These are phyloP conservation scores for Holcopasites calliopsidis DNA, from an alignment of 1,140 invertebrate genomes.

Conservation along the genomic window DNA sequence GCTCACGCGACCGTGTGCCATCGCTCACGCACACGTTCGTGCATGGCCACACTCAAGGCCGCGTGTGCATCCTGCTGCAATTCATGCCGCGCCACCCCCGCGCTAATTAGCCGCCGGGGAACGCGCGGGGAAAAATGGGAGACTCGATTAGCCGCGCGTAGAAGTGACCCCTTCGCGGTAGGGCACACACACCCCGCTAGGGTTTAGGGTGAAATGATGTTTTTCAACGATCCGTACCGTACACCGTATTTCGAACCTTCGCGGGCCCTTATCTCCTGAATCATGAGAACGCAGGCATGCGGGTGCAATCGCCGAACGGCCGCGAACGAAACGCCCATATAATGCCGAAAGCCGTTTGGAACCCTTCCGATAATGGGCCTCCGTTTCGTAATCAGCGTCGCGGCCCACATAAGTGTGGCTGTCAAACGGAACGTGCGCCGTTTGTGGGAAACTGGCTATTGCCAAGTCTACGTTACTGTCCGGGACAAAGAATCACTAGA, in stretches of 20 bases:
- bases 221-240: not conserved
- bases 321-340: conserved; percentile 23
- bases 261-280: not conserved
- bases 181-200: too few relatives aligned
- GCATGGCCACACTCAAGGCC: conserved; percentile 57
- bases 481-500: too few relatives aligned
- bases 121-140: conserved; percentile 18
- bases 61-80: conserved; percentile 60
- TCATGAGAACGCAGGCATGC: not conserved
- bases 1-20: conserved; percentile 26
- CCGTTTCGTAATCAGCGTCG: conserved; percentile 15
- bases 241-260: not conserved
- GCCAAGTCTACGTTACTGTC: too few relatives aligned
- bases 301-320: conserved; percentile 16
- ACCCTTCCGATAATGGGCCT: not conserved
- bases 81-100: conserved; percentile 21
- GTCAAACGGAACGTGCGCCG: not conserved
- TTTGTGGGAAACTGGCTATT: not conserved
- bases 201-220: too few relatives aligned
- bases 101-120: conserved; percentile 29
- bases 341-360: conserved; percentile 15
- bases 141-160: not conserved
- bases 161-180: not conserved
- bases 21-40: conserved; percentile 30
- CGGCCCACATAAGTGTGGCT: conserved; percentile 18